These are phyloP conservation scores for Hippoglossus hippoglossus DNA, from an alignment of 2,797 vertebrate genomes.

Conservation along the genomic window DNA sequence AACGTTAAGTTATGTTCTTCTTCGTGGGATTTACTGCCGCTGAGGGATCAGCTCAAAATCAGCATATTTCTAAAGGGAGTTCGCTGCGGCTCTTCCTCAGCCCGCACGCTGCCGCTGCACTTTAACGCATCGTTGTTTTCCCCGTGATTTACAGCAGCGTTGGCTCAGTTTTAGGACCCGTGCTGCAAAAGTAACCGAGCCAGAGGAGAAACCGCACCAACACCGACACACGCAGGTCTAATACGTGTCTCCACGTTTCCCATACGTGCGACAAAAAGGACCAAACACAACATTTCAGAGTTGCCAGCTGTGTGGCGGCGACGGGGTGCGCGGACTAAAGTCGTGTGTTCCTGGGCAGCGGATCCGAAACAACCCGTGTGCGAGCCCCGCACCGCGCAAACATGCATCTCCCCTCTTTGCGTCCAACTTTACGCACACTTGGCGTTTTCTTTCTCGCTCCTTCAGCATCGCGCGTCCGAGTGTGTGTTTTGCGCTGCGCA, in stretches of 20 bases:
- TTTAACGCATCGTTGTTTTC: constrained; percentile 53
- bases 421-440: constrained; percentile 1
- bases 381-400: no score
- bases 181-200: constrained; percentile 60
- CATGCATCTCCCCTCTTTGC: neutral
- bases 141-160: constrained; percentile 45
- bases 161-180: neutral
- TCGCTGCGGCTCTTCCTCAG: constrained; percentile 11
- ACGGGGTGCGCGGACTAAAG: neutral
- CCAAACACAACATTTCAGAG: neutral
- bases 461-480: neutral
- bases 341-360: neutral
- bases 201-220: no score
- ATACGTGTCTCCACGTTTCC: no score
- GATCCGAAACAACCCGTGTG: no score
- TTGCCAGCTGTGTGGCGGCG: neutral
- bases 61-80: constrained; percentile 22
- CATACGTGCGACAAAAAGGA: neutral
- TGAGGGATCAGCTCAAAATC: rapidly evolving
- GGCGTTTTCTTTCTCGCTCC: neutral
- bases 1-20: rapidly evolving
- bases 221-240: no score
- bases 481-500: neutral
- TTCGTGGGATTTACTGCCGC: rapidly evolving
- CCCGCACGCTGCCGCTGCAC: constrained; percentile 27